Base-by-base conservation (phyloP, 2,888 invertebrate genomes). In the Folsomia manolachei region DNA sequence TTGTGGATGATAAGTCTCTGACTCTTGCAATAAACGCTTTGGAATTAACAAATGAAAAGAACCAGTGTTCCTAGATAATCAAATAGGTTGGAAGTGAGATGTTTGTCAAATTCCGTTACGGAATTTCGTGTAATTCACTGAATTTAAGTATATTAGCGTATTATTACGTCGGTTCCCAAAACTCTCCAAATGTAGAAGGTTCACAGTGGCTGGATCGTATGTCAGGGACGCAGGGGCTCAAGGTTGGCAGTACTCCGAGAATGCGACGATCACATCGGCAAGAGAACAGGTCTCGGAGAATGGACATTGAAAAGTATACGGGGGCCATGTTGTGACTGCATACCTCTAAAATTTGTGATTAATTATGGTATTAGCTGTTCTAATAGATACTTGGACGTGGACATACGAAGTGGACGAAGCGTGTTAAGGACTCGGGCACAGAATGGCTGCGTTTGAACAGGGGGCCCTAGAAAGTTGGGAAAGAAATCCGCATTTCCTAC, bases 301-400 rank as follows among this genome's bases (percentile, higher is more conserved):
- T 64, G n/a, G 64, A 64, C 23, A 66, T 39, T 21, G 66, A 19
- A 23, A 4, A 66, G n/a, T 4, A 66, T 4, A 66, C 66, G 21
- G 66, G 66, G 51, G 66, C 66, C 52, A 66, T 11, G 23, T 52
- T 66, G 66, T 66, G 66, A 51, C 66, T 66, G 52, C 66, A 66
- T 2, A 66, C 66, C 39, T 27, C 21, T 51, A 18, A 39, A 39
- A 39, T 39, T 39, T 39, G 39, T 39, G 14, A n/a, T n/a, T n/a
- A 14, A 51, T 9, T 51, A 51, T 11, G 51, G 51, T 9, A 14
- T 51, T 51, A 9, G 11, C 51, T 51, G n/a, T n/a, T n/a, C n/a
- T n/a, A n/a, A n/a, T n/a, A n/a, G n/a, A n/a, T 39, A 39, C 14
- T 39, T 14, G 39, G 7, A 39, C 14, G 4, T 14, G 39, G 7